These are phyloP conservation scores for Gasterosteus nipponicus DNA, from an alignment of 2,113 vertebrate genomes.

Conservation along the genomic window DNA sequence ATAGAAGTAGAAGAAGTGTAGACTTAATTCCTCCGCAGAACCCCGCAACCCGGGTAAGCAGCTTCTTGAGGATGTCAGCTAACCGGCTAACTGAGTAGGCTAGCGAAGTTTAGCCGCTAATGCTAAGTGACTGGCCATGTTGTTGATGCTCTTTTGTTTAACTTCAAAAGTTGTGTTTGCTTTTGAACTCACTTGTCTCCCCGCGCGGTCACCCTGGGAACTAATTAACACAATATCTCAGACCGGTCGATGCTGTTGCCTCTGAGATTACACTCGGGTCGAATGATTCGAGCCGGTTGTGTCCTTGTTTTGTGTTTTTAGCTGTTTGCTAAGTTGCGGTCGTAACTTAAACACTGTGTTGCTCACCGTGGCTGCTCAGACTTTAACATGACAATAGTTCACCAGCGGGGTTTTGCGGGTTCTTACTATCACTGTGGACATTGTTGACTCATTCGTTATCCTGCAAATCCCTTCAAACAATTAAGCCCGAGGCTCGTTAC, in stretches of 20 bases:
- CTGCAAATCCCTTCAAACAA: constrained; percentile 2
- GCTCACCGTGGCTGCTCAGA: neutral
- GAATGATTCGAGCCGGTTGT: neutral
- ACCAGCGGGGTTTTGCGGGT: constrained; percentile 24
- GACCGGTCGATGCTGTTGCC: rapidly evolving
- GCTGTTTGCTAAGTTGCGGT: constrained; percentile 55
- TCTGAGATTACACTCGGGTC: no score
- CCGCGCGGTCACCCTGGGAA: rapidly evolving
- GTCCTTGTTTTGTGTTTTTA: constrained; percentile 58
- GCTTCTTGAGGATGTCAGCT: constrained; percentile 44
- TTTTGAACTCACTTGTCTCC: rapidly evolving
- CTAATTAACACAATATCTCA: rapidly evolving
- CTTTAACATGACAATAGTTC: constrained; percentile 37
- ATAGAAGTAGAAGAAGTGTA: neutral
- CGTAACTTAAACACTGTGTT: constrained; percentile 38
- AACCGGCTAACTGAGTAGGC: constrained; percentile 40
- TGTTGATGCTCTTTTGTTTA: constrained; percentile 63
- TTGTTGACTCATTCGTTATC: constrained; percentile 14
- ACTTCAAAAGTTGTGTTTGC: constrained; percentile 23
- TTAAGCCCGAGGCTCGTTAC: constrained; percentile 13
- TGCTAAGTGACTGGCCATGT: constrained; percentile 60
- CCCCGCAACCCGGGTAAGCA: constrained; percentile 61
- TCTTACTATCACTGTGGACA: neutral
- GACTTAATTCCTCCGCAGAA: neutral
- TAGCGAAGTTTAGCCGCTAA: constrained; percentile 50